Conservation (phyloP, 2,797 vertebrate species). For the Limosa lapponica region DNA sequence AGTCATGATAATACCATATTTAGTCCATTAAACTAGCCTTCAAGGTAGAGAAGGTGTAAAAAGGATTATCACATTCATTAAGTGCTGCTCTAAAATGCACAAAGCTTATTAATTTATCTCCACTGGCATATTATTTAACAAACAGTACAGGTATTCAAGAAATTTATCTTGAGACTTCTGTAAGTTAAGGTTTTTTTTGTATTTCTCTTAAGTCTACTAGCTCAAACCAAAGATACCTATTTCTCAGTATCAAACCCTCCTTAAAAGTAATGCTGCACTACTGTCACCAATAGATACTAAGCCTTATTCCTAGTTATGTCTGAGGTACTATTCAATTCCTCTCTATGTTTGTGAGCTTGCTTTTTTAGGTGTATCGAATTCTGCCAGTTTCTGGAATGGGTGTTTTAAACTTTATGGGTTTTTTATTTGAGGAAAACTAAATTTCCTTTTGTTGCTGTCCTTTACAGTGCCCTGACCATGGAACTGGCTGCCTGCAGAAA, state of each 20-base stretch:
- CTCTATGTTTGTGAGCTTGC: neutral
- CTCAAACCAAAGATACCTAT: neutral
- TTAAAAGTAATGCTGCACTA: neutral
- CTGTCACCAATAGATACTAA: neutral
- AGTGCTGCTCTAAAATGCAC: neutral
- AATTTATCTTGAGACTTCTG: neutral
- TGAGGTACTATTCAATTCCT: neutral
- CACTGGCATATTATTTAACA: neutral
- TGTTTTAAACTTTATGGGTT: neutral
- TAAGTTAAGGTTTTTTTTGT: neutral
- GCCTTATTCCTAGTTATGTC: neutral
- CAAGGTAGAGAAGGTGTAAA: neutral
- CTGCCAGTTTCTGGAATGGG: neutral
- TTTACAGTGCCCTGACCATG: neutral
- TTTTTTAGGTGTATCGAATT: neutral
- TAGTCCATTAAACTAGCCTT: neutral
- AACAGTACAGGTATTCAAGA: neutral
- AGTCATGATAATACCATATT: neutral
- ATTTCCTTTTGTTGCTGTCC: neutral
- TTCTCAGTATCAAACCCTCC: neutral
- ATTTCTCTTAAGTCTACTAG: neutral
- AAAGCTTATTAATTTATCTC: neutral
- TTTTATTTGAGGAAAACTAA: neutral
- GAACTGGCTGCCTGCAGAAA: neutral
- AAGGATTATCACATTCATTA: neutral